A percentile compares a stretch with the other conserved stretches of the same genome.
Conservation (phyloP, 1,140 invertebrate species). For the Paraescarpia echinospica region DNA sequence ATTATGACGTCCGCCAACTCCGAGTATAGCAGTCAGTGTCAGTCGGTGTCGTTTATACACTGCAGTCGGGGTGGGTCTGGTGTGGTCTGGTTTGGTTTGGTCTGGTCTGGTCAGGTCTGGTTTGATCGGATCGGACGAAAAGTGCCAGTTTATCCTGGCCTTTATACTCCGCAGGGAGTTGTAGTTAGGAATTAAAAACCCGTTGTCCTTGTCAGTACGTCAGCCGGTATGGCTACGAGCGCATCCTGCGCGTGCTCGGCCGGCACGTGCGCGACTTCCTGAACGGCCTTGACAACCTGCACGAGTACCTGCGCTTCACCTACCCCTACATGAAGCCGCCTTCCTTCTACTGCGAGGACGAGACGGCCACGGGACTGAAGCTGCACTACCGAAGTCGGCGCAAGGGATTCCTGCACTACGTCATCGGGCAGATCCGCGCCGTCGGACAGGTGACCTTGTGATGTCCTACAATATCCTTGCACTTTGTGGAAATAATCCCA, state of each 20-base stretch:
- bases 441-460: conserved; percentile 57
- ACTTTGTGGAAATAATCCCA: too few species aligned
- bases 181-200: not conserved
- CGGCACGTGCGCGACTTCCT: conserved; percentile 91
- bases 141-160: too few species aligned
- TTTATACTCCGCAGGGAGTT: too few species aligned
- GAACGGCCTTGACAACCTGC: conserved; percentile 87
- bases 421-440: conserved; percentile 83
- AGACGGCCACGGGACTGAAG: conserved; percentile 70
- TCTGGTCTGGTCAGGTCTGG: too few species aligned
- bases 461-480: not conserved
- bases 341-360: conserved; percentile 92
- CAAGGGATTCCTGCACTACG: conserved; percentile 89
- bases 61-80: too few species aligned
- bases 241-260: conserved; percentile 69
- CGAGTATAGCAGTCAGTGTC: too few species aligned
- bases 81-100: too few species aligned
- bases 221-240: conserved; percentile 8
- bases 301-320: conserved; percentile 82
- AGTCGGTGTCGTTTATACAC: too few species aligned
- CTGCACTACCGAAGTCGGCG: conserved; percentile 83
- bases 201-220: not conserved
- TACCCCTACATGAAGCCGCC: conserved; percentile 88
- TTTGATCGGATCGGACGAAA: too few species aligned
- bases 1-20: too few species aligned